Base-by-base conservation (phyloP, 2,113 vertebrate species). In the Ptilonorhynchus violaceus region DNA sequence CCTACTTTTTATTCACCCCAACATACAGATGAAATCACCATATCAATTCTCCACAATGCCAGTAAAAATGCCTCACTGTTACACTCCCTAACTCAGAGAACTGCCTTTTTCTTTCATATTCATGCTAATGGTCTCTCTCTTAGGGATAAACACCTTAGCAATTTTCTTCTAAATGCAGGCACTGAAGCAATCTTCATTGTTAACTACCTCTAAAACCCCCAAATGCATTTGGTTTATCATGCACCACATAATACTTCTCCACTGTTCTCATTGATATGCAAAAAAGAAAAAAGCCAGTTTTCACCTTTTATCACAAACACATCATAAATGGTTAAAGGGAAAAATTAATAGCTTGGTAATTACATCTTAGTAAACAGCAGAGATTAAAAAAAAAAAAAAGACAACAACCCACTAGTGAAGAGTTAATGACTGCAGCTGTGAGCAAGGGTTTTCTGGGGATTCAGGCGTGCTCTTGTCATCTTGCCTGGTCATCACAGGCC, bases 141-240 rank as follows among this genome's bases (percentile, higher is more conserved):
- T 67, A 76, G 72, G 88, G 33, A 95, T 85, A 94, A 96, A 93
- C 63, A 94, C 80, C 78, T 92, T 70, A 63, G 88, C 76, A 96
- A 92, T 96, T 96, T 97, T 95, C 85, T 92, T 56, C 56, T 89
- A 94, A 93, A 95, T 93, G 92, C 67, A 91, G 53, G 50, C 83
- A 78, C 37, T 80, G 95, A 96, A 96, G 85, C 79, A 95, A 75
- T 94, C 64, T 96, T 93, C 67, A 46, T 53, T 78, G 79, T 67
- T 92, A 95, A 96, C 92, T 92, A 47, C 80, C 67, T 84, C 35
- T 73, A 95, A 96, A 91, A 87, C 70, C 37, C 35, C 21, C 63
- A 85, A 73, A 59, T 66, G 58, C 39, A 73, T 95, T 92, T 92
- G 39, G 33, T 91, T 96, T 94, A 91, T 93, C 13, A 1, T 30